These are phyloP conservation scores for Sesamia inferens DNA, from an alignment of 2,888 invertebrate genomes.

Conservation along the genomic window DNA sequence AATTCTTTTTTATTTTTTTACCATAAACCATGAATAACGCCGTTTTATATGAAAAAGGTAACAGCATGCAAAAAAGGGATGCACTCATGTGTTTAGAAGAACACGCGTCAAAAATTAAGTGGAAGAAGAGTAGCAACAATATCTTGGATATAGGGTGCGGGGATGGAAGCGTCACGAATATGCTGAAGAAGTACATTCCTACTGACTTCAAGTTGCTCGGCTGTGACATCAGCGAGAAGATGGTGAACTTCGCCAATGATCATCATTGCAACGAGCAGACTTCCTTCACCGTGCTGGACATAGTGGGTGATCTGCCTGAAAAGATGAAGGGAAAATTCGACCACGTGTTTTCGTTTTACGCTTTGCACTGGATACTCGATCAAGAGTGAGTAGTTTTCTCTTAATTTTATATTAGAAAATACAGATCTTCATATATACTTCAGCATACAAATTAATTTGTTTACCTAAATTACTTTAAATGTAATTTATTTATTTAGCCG, in stretches of 20 bases:
- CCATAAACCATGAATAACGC: slow-evolving; percentile 89
- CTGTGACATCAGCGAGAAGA: slow-evolving; percentile 92
- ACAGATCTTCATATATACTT: neutral
- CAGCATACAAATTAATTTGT: neutral
- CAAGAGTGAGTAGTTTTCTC: slow-evolving; percentile 89
- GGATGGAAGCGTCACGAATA: slow-evolving; percentile 92
- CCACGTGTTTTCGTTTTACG: slow-evolving; percentile 94
- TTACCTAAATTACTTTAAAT: neutral
- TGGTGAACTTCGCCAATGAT: slow-evolving; percentile 91
- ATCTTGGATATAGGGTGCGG: slow-evolving; percentile 93
- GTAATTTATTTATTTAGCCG: neutral
- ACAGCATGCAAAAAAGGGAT: slow-evolving; percentile 91
- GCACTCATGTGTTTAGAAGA: slow-evolving; percentile 89
- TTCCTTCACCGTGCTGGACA: slow-evolving; percentile 90
- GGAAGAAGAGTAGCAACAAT: slow-evolving; percentile 82
- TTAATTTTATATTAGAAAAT: neutral
- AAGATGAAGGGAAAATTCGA: slow-evolving; percentile 89
- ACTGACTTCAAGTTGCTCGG: slow-evolving; percentile 88
- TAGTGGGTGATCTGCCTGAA: slow-evolving; percentile 86
- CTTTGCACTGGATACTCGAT: slow-evolving; percentile 94
- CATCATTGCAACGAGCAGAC: slow-evolving; percentile 83
- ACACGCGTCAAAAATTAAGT: slow-evolving; percentile 89
- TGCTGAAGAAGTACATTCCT: slow-evolving; percentile 91
- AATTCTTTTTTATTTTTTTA: slow-evolving; percentile 24
- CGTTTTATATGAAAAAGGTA: slow-evolving; percentile 92